These are phyloP conservation scores for Corythaeola cristata DNA, from an alignment of 2,113 vertebrate species.

Conservation along the genomic window DNA sequence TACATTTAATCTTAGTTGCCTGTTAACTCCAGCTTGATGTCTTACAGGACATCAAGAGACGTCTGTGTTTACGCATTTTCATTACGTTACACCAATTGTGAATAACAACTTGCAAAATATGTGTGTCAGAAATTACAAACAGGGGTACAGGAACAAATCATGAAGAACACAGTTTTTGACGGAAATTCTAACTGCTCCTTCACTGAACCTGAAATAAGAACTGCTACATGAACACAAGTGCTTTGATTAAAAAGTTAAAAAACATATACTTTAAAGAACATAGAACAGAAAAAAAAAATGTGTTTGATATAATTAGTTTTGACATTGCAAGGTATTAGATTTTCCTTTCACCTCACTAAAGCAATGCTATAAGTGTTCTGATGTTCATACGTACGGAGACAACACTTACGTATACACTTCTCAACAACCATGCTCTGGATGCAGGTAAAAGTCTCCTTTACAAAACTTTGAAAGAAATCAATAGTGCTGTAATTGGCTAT, in stretches of 20 bases:
- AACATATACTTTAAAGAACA: neutral
- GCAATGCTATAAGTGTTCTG: neutral
- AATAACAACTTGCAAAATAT: neutral
- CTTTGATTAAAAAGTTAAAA: neutral
- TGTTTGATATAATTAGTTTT: neutral
- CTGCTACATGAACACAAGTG: neutral
- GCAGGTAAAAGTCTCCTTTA: neutral
- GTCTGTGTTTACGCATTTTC: neutral
- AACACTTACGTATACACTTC: fast-evolving
- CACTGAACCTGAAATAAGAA: neutral
- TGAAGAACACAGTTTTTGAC: neutral
- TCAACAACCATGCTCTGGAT: neutral
- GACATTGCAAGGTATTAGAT: neutral
- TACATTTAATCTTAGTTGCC: neutral
- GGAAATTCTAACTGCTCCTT: neutral
- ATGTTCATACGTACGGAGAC: neutral
- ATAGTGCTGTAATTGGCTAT: neutral
- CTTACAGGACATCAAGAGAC: neutral
- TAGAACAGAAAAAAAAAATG: neutral
- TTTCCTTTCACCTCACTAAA: neutral
- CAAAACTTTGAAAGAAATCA: neutral
- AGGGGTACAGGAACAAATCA: neutral
- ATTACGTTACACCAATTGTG: neutral
- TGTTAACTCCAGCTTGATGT: neutral
- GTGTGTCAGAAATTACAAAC: neutral